Evolutionary conservation across 2,113 vertebrate species (phyloP), one percentile per base, ranked within the genome.

Genomic region (Stercorarius parasiticus): DNA sequence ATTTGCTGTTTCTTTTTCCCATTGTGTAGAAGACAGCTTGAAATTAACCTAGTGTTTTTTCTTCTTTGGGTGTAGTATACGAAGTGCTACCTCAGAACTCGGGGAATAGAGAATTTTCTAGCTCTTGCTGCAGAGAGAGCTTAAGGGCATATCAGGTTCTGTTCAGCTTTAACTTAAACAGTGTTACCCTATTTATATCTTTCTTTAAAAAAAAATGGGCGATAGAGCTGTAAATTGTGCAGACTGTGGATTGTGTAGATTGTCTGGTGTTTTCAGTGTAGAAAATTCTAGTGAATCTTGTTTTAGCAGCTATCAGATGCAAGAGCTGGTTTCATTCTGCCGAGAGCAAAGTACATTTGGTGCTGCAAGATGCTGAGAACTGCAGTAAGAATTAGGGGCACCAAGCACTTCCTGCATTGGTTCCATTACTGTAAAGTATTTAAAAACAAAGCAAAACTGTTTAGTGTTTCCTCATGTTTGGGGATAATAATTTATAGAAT

Each of bases 81-180:
- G 71, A 85, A 45, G 55, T 92, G 58, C 61, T 79, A 58, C 80
- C 49, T 65, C 43, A 70, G 86, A 82, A 70, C 90, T 74, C 20
- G 9, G 42, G 49, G 61, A 94, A 76, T 5, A 76, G 55, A 2
- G 14, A 77, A 59, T 95, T 88, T 91, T 95, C 43, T 70, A 56
- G 65, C n/a, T 94, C 56, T 20, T 96, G 65, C 66, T 83, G 49
- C 74, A 72, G 43, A 90, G 64, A 19, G 64, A 74, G 58, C 80
- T 87, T 80, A 62, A 85, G 85, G 92, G 55, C 74, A 72, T 64
- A 88, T 81, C 55, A 70, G 83, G 66, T 84, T 96, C 91, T 89
- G 30, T 80, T 96, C 74, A 83, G 67, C 74, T 95, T 84, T 90
- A 91, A 79, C 81, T 95, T 81, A 80, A 88, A 71, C 83, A 86